These are phyloP conservation scores for Drosophila yakuba DNA, from an alignment of 1,140 invertebrate species.

Conservation along the genomic window DNA sequence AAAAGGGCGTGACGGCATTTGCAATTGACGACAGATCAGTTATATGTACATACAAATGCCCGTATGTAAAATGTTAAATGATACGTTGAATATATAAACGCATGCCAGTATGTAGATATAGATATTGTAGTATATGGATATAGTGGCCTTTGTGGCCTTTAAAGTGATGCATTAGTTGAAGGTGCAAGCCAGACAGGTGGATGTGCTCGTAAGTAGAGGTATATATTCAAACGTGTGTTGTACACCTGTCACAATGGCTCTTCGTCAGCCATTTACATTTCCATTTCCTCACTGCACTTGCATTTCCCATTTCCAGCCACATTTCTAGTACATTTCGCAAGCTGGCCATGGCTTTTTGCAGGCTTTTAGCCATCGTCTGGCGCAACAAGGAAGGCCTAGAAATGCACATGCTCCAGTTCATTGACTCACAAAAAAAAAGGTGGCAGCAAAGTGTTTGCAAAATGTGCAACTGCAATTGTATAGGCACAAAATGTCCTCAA, in stretches of 20 bases:
- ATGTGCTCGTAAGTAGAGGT: conserved; percentile 16
- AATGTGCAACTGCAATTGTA: too few species aligned
- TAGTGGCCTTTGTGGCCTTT: background rate
- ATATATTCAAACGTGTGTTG: background rate
- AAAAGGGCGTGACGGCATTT: conserved; percentile 72
- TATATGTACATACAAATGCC: conserved; percentile 5
- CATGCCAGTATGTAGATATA: too few species aligned
- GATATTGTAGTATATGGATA: too few species aligned
- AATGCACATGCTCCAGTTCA: conserved; percentile 58
- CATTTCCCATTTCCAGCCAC: conserved; percentile 1
- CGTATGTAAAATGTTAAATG: conserved; percentile 20
- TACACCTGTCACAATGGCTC: conserved; percentile 38
- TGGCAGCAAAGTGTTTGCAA: background rate
- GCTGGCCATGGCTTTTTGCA: conserved; percentile 37
- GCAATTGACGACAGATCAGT: conserved; percentile 29
- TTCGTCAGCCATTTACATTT: conserved; percentile 36
- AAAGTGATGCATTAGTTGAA: conserved; percentile 5
- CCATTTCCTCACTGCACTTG: background rate
- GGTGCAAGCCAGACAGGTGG: conserved; percentile 20
- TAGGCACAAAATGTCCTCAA: background rate
- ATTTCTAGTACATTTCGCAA: background rate
- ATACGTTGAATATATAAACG: conserved; percentile 11
- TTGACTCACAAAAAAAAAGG: conserved; percentile 27
- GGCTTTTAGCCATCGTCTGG: conserved; percentile 66
- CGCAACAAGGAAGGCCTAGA: conserved; percentile 57